Percentiles rank a stretch among this genome's conserved stretches.
Conservation (phyloP, 2,888 invertebrate genomes). For the Cremastobaeus sp. region DNA sequence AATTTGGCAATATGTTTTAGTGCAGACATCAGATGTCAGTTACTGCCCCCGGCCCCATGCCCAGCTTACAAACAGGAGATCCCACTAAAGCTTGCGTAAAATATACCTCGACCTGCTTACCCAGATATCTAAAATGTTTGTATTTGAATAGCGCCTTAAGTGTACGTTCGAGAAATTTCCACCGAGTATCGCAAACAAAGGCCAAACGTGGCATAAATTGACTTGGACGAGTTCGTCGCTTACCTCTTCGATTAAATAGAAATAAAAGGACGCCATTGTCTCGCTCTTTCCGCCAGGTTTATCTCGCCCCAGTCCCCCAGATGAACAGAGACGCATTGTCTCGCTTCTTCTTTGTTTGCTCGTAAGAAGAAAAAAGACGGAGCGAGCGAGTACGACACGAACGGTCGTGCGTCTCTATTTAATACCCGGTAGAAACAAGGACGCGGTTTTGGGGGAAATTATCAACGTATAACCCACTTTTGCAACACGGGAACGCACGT, state of each 20-base stretch:
- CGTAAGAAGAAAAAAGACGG: too few relatives aligned
- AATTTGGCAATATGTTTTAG: slow-evolving; percentile 16
- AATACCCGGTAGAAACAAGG: too few relatives aligned
- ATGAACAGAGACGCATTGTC: background rate
- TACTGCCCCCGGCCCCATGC: background rate
- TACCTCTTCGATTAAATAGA: slow-evolving; percentile 39
- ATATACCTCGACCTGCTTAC: slow-evolving; percentile 51
- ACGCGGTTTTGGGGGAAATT: slow-evolving; percentile 16
- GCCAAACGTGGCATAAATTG: slow-evolving; percentile 54
- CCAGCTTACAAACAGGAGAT: background rate
- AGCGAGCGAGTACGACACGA: too few relatives aligned
- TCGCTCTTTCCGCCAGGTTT: slow-evolving; percentile 27
- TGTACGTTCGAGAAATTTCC: slow-evolving; percentile 48
- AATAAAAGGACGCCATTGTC: slow-evolving; percentile 50
- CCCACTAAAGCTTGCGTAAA: slow-evolving; percentile 31
- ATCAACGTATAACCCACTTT: slow-evolving; percentile 55
- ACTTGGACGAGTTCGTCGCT: slow-evolving; percentile 47
- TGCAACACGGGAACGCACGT: slow-evolving; percentile 43
- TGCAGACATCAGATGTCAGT: background rate
- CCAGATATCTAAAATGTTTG: slow-evolving; percentile 53
- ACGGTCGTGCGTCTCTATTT: background rate
- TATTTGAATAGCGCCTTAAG: slow-evolving; percentile 50
- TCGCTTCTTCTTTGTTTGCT: slow-evolving; percentile 2
- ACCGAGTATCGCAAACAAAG: slow-evolving; percentile 48
- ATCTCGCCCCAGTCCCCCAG: slow-evolving; percentile 9